Base-by-base conservation (phyloP, 1,140 invertebrate species). In the Brachionus sp. region DNA sequence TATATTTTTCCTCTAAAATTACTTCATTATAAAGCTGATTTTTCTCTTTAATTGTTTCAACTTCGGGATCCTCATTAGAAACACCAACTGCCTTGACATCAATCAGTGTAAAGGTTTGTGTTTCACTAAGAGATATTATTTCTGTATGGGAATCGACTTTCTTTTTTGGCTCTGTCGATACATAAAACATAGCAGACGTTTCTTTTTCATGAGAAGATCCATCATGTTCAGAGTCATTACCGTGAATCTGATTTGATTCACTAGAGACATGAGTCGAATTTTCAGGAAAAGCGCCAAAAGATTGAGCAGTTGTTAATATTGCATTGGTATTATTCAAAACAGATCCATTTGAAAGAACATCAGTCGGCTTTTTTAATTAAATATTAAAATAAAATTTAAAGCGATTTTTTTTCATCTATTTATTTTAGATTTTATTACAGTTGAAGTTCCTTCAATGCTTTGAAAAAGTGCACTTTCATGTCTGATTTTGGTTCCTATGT, bases 91-190 rank as follows among this genome's bases (percentile, higher is more conserved):
- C 86, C 6, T 86, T 85, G 82, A 89, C 85, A 77, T 89, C 87
- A 25, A 89, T 84, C 66, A 89, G 82, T 85, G 86, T 87, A 57
- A 88, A 87, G 33, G 88, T 89, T 12, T 87, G 86, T 5, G 88
- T 89, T 77, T 89, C 88, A 10, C 84, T 86, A 33, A 89, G 77
- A 19, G 84, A 84, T 44, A 89, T 84, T 23, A 86, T 85, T 6
- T 88, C 86, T 7, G 84, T 84, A 77, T 87, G 87, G 19, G 5
- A 2, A 35, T 66, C 77, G 9, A 12, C 13, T 19, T 66, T 80
- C 16, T 66, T 80, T 62, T 80, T 66, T 3, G 19, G 19, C 16
- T 80, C 77, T 1, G 33, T 39, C 16, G 33, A 42, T 12, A 37
- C 39, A 35, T 42, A 80, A 62, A 80, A 80, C 33, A 66, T 5